Evolutionary conservation across 2,113 vertebrate genomes (phyloP), one percentile per base, ranked within the genome.

Genomic region (Rafetus swinhoei): DNA sequence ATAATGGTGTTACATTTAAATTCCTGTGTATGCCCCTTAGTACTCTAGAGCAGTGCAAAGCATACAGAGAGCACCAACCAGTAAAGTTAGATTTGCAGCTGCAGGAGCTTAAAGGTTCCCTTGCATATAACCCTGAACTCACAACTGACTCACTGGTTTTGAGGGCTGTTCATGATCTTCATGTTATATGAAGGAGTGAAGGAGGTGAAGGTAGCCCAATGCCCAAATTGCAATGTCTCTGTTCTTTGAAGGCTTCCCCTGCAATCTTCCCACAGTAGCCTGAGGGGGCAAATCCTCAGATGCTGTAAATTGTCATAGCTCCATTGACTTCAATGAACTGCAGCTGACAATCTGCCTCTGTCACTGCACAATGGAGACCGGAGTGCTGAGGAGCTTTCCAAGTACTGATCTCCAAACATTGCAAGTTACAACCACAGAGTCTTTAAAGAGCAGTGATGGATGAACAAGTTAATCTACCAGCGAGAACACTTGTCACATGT

Each of bases 391-490:
- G 79, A 91, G 1, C 72, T 69, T 79, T 39, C 54, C 45, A 55
- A 80, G 86, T 59, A 85, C 87, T 1, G 0, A 69, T 92, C 22
- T 62, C 62, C 91, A 7, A 74, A 10, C 53, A 54, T 54, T 45
- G 59, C 74, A 86, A n/a, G 86, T 77, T 0, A 0, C 76, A 87
- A 2, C 6, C 10, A 52, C 7, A 25, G 94, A 91, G 93, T 95
- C 93, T 91, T 96, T 95, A 91, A 97, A 91, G 86, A 96, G 90
- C 15, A 69, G 35, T 94, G 96, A 95, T 93, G 89, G 88, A 86
- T 95, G 29, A 3, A 65, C 96, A 95, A 97, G 95, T 86, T 92
- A 97, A 96, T 97, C 94, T 15, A 50, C 94, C 96, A 97, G 77
- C 93, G 81, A 89, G 84, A 85, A 88, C 62, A 94, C 79, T 86